A percentile compares a stretch with the other conserved stretches of the same genome.
Conservation (phyloP, 1,140 invertebrate genomes). For the Reticulitermes speratus region DNA sequence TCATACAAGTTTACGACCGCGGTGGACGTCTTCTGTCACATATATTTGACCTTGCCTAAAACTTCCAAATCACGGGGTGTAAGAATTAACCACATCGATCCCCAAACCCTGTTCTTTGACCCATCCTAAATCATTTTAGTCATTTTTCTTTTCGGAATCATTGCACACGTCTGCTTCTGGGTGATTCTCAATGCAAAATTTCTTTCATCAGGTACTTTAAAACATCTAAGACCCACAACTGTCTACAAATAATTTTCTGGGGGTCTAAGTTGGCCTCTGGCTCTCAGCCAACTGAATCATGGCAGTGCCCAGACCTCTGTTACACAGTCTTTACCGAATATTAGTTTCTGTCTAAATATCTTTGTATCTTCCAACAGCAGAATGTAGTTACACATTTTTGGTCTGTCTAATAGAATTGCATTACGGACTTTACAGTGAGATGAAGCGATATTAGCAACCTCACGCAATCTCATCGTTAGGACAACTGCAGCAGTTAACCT, state of each 20-base stretch:
- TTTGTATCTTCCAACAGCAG: neutral
- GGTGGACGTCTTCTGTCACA: too few relatives aligned
- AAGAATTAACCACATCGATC: too few relatives aligned
- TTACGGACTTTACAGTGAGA: neutral
- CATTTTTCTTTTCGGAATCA: too few relatives aligned
- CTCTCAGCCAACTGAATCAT: neutral
- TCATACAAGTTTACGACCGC: too few relatives aligned
- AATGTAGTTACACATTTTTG: neutral
- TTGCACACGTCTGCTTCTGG: too few relatives aligned
- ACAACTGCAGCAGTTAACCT: neutral
- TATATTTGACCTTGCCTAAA: too few relatives aligned
- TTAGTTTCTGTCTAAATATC: neutral
- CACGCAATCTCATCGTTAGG: neutral
- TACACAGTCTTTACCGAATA: neutral
- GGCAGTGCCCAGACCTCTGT: neutral
- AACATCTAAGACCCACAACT: too few relatives aligned
- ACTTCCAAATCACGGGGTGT: too few relatives aligned
- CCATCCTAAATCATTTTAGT: too few relatives aligned
- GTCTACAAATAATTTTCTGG: neutral
- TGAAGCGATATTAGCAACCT: neutral
- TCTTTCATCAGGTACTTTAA: too few relatives aligned
- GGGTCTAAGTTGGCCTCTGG: neutral
- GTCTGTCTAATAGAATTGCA: neutral
- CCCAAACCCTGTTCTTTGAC: too few relatives aligned
- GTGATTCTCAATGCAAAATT: too few relatives aligned